These are phyloP conservation scores for Apostichopus parvimensis DNA, from an alignment of 35 echinoderm and acorn worm species.

Conservation along the genomic window DNA sequence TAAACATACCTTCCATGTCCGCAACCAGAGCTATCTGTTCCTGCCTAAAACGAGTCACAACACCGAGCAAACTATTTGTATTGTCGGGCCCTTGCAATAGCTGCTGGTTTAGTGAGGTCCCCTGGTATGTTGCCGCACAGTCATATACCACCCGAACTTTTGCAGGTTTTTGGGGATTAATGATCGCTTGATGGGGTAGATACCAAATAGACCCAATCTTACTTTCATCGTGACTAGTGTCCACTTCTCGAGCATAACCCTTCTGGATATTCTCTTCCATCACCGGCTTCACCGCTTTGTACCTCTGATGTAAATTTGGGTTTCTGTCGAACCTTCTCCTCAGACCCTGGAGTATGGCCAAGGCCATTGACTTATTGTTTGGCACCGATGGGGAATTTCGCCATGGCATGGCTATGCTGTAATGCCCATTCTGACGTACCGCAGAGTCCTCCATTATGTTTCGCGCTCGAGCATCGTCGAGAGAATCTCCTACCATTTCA, in stretches of 20 bases:
- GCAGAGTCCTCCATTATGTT: conserved; percentile 7
- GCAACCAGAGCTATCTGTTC: conserved; percentile 57
- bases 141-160: conserved; percentile 67
- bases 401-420: conserved; percentile 45
- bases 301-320: neutral
- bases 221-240: too few species aligned
- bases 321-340: conserved; percentile 48
- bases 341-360: neutral
- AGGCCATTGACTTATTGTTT: conserved; percentile 43
- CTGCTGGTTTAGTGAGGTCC: conserved; percentile 67
- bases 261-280: neutral
- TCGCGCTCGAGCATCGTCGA: neutral
- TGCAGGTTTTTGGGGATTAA: conserved; percentile 56
- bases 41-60: conserved; percentile 45
- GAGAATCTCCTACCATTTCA: conserved; percentile 11
- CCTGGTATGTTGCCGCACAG: conserved; percentile 63
- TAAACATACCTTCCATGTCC: conserved; percentile 81
- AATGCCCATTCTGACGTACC: neutral
- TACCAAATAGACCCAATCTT: conserved; percentile 34
- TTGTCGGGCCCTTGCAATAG: conserved; percentile 46
- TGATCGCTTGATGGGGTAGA: conserved; percentile 70
- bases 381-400: conserved; percentile 4
- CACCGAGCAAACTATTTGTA: conserved; percentile 26
- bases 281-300: neutral
- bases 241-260: conserved; percentile 20